phyloP scores from a whole-genome alignment of 2,888 invertebrate genomes.

The Acleris cristana region DNA sequence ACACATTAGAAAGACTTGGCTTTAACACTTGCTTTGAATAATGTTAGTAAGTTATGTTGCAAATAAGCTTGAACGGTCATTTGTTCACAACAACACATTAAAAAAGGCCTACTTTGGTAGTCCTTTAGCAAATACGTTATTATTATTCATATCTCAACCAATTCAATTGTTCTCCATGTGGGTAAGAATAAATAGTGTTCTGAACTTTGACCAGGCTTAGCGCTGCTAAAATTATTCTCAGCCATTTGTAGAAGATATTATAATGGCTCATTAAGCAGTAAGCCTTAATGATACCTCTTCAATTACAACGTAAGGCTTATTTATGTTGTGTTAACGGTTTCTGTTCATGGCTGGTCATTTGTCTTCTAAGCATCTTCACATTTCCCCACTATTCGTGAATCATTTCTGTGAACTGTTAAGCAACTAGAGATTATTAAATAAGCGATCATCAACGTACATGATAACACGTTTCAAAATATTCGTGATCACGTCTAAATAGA shows the following conservation, averaged over 20 bases:
- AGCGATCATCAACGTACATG: slow-evolving; percentile 7
- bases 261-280: slow-evolving; percentile 33
- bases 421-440: not conserved
- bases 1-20: not conserved
- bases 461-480: slow-evolving; percentile 20
- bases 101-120: not conserved
- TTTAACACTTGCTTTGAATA: slow-evolving; percentile 11
- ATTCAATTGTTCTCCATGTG: slow-evolving; percentile 7
- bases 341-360: slow-evolving; percentile 1
- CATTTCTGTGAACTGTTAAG: not conserved
- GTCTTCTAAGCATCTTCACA: slow-evolving; percentile 10
- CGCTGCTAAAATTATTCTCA: slow-evolving; percentile 25
- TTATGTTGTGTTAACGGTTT: slow-evolving; percentile 29
- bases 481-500: slow-evolving; percentile 5
- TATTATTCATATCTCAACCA: slow-evolving; percentile 3
- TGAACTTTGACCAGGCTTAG: slow-evolving; percentile 34
- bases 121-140: not conserved
- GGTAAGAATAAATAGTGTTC: slow-evolving; percentile 10
- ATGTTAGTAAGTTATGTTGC: slow-evolving; percentile 1
- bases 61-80: slow-evolving; percentile 10
- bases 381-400: slow-evolving; percentile 3
- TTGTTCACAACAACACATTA: slow-evolving; percentile 2
- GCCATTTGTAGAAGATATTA: slow-evolving; percentile 27
- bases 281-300: slow-evolving; percentile 40
- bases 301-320: slow-evolving; percentile 41